Evolutionary conservation across 1,140 invertebrate species (phyloP).

Genomic region (Achatina immaculata): DNA sequence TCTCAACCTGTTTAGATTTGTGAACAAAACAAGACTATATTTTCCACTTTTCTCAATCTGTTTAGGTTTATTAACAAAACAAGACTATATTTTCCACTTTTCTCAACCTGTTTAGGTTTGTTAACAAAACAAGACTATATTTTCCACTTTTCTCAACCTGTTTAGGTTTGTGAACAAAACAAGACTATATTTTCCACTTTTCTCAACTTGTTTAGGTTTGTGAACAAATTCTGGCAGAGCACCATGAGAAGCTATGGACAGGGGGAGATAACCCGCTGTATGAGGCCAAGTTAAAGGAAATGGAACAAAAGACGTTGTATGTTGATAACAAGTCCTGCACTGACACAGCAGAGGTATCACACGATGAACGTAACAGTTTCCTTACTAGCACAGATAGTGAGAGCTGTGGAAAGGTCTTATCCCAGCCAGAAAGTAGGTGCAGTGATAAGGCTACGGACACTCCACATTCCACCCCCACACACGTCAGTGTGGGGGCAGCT

Average conservation of each 20-base stretch:
- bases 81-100: no score
- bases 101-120: no score
- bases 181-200: no score
- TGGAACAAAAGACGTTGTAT: background rate
- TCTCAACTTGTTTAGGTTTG: no score
- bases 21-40: no score
- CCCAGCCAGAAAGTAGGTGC: background rate
- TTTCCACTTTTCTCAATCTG: no score
- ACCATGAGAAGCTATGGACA: constrained; percentile 19
- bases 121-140: no score
- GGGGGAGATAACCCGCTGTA: constrained; percentile 28
- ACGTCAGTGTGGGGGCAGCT: background rate
- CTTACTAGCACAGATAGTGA: background rate
- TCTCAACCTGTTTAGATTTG: no score
- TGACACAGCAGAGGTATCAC: background rate
- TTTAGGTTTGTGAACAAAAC: no score
- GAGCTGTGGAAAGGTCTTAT: background rate
- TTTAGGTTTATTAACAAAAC: no score
- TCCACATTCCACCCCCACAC: background rate
- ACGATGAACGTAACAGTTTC: background rate
- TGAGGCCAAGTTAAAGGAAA: constrained; percentile 17
- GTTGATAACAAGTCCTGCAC: background rate
- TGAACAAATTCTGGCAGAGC: constrained; percentile 19
- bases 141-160: no score
- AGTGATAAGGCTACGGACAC: background rate